These are phyloP conservation scores for Atrichornis clamosus DNA, from an alignment of 2,113 vertebrate genomes.

Conservation along the genomic window DNA sequence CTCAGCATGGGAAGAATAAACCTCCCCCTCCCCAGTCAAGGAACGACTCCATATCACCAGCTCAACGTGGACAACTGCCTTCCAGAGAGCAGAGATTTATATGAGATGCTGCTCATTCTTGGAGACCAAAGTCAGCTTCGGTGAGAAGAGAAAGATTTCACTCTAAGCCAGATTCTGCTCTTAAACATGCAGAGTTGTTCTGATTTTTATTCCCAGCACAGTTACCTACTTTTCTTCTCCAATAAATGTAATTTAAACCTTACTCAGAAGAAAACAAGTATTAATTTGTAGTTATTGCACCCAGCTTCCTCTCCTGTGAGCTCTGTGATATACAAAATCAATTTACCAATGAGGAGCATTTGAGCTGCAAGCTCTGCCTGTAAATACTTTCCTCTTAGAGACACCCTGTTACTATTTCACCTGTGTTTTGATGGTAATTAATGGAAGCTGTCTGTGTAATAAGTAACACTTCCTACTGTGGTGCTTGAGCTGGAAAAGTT, in stretches of 20 bases:
- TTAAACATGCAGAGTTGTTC: neutral
- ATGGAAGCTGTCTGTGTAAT: neutral
- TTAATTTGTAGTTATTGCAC: neutral
- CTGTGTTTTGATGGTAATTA: neutral
- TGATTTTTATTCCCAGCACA: neutral
- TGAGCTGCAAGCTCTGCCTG: neutral
- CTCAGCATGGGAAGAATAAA: neutral
- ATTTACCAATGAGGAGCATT: neutral
- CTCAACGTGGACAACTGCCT: neutral
- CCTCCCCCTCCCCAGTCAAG: rapidly evolving
- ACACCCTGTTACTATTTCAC: neutral
- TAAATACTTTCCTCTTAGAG: neutral
- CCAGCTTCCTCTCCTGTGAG: neutral
- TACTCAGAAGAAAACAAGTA: neutral
- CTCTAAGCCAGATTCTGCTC: neutral
- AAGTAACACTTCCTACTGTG: neutral
- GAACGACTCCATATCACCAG: neutral
- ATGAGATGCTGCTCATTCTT: neutral
- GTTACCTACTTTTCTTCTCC: neutral
- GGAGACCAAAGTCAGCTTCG: neutral
- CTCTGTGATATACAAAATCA: neutral
- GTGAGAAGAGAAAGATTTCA: neutral
- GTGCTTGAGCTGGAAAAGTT: neutral
- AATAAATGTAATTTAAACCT: neutral
- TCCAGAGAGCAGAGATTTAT: neutral